phyloP scores from a whole-genome alignment of 2,888 invertebrate species.

The Andricus curvator region DNA sequence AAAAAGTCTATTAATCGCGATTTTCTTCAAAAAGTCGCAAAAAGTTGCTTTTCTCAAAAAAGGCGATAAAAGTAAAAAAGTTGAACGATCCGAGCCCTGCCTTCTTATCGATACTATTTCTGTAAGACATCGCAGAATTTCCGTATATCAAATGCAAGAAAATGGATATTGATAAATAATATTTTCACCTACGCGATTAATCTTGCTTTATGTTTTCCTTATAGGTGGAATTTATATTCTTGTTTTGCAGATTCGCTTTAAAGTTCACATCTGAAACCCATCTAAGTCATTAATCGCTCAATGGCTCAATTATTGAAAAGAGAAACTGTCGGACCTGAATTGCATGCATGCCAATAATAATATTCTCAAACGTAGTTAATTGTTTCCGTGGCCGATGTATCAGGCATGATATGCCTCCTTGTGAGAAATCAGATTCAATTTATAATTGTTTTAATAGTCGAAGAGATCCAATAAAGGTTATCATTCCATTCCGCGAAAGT shows the following conservation, averaged over 20 bases:
- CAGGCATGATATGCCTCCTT: conserved; percentile 6
- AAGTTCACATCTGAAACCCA: background rate
- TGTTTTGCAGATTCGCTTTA: background rate
- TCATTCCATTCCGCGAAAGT: background rate
- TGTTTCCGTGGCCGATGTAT: conserved; percentile 29
- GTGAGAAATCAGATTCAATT: conserved; percentile 32
- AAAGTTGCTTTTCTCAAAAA: too few relatives aligned
- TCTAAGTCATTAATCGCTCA: background rate
- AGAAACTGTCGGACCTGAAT: conserved; percentile 10
- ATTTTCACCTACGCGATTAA: background rate
- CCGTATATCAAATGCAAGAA: background rate
- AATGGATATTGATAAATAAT: background rate
- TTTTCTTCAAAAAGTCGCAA: too few relatives aligned
- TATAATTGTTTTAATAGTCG: conserved; percentile 8
- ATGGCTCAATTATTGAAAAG: conserved; percentile 35
- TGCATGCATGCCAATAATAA: conserved; percentile 19
- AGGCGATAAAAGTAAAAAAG: too few relatives aligned
- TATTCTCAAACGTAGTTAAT: conserved; percentile 27
- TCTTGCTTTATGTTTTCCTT: background rate
- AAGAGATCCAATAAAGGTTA: background rate
- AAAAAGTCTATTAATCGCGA: too few relatives aligned
- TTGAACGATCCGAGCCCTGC: too few relatives aligned
- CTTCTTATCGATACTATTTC: background rate
- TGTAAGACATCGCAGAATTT: background rate
- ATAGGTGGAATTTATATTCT: background rate